phyloP scores from a whole-genome alignment of 2,888 invertebrate species.

The Dolichopus griseipennis region DNA sequence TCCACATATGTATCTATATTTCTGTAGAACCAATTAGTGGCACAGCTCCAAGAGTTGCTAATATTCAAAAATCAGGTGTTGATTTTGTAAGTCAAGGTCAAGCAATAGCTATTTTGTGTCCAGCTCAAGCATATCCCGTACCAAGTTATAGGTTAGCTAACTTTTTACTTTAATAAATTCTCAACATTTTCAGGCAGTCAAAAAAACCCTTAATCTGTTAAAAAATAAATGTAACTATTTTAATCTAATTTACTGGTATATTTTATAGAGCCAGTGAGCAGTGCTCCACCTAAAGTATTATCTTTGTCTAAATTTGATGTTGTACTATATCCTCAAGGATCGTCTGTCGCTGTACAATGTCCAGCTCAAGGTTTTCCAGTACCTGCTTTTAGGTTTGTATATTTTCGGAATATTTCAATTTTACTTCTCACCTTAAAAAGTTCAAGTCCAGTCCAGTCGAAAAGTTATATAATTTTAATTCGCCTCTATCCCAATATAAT shows the following conservation, averaged over 20 bases:
- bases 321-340: conserved; percentile 28
- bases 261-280: conserved; percentile 58
- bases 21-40: conserved; percentile 59
- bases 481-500: not conserved
- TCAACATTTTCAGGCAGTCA: no score
- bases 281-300: conserved; percentile 58
- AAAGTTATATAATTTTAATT: conserved; percentile 6
- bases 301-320: conserved; percentile 43
- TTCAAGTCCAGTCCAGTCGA: not conserved
- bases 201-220: no score
- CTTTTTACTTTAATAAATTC: not conserved
- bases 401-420: not conserved
- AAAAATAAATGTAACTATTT: not conserved
- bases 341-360: conserved; percentile 34
- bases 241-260: not conserved
- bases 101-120: conserved; percentile 49
- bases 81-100: conserved; percentile 27
- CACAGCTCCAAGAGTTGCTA: conserved; percentile 57
- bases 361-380: conserved; percentile 51
- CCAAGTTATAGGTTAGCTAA: conserved; percentile 49
- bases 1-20: not conserved
- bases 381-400: conserved; percentile 47
- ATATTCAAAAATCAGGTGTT: conserved; percentile 38
- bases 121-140: conserved; percentile 56
- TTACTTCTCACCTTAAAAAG: not conserved